Evolutionary conservation across 2,888 invertebrate species (phyloP).

Genomic region (Metellina segmentata): DNA sequence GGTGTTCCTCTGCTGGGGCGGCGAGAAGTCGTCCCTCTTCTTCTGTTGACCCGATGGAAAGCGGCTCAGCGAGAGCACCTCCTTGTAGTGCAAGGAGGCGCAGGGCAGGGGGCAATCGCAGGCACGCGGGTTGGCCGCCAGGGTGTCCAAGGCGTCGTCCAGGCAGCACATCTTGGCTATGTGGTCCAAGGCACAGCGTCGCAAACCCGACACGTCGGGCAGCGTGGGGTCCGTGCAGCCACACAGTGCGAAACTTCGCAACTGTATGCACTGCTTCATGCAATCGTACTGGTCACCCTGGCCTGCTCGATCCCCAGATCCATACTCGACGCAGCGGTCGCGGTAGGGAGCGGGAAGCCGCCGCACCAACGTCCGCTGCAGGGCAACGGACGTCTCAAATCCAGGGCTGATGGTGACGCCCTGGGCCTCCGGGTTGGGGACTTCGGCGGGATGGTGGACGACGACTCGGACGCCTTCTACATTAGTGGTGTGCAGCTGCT

Average conservation of each 20-base stretch:
- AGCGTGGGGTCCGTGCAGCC: conserved; percentile 37
- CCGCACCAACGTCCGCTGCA: not conserved
- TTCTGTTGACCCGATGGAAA: too few species aligned
- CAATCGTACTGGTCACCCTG: conserved; percentile 18
- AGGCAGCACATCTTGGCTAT: too few species aligned
- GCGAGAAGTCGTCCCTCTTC: too few species aligned
- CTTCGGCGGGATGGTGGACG: conserved; percentile 75
- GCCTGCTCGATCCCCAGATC: not conserved
- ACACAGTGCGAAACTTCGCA: conserved; percentile 13
- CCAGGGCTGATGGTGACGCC: conserved; percentile 55
- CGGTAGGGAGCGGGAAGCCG: conserved; percentile 33
- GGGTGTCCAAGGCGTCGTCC: too few species aligned
- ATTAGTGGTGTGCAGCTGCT: conserved; percentile 69
- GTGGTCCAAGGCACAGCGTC: too few species aligned
- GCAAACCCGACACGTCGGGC: not conserved
- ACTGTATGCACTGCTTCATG: conserved; percentile 19
- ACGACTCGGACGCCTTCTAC: conserved; percentile 74
- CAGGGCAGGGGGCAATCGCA: too few species aligned
- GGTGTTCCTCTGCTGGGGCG: too few species aligned
- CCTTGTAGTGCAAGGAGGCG: too few species aligned
- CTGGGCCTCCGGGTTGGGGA: conserved; percentile 33
- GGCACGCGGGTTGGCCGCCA: too few species aligned
- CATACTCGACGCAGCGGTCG: conserved; percentile 32
- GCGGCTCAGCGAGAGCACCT: too few species aligned
- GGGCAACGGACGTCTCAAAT: conserved; percentile 31